A percentile compares a stretch with the other conserved stretches of the same genome.
Evolutionary conservation across 2,113 vertebrate species (phyloP).

Genomic region (Cyprinodon brontotheroides): DNA sequence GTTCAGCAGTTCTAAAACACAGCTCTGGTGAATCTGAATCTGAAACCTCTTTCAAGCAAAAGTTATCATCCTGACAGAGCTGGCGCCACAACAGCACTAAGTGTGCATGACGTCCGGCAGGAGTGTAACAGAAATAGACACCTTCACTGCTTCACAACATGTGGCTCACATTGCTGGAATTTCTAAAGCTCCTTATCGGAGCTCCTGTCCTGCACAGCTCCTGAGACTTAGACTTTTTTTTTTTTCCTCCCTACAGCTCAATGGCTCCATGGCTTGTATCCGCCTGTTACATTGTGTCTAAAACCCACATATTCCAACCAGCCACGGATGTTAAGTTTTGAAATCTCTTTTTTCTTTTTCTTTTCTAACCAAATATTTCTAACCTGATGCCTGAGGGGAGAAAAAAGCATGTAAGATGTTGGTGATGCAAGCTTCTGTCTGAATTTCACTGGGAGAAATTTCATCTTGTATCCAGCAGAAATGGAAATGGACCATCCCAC

Average conservation of each 20-base stretch:
- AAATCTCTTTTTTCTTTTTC: constrained; percentile 19
- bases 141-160: constrained; percentile 42
- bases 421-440: constrained; percentile 57
- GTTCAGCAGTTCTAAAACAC: constrained; percentile 14
- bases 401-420: constrained; percentile 14
- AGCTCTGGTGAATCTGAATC: background rate
- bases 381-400: constrained; percentile 13
- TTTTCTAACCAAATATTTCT: constrained; percentile 30
- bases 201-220: constrained; percentile 21
- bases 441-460: constrained; percentile 36
- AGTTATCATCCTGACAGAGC: background rate
- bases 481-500: constrained; percentile 50
- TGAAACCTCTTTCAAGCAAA: background rate
- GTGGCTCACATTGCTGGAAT: constrained; percentile 60
- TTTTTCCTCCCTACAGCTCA: constrained; percentile 6
- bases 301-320: constrained; percentile 24
- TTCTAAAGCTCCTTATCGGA: constrained; percentile 27
- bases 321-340: constrained; percentile 26
- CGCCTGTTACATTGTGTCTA: constrained; percentile 49
- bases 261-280: constrained; percentile 26
- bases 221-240: background rate
- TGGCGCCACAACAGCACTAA: background rate
- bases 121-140: constrained; percentile 25
- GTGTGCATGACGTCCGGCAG: constrained; percentile 24
- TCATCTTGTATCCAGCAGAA: constrained; percentile 23